Conservation (phyloP, 2,888 invertebrate species). For the Cephus rjabovi region DNA sequence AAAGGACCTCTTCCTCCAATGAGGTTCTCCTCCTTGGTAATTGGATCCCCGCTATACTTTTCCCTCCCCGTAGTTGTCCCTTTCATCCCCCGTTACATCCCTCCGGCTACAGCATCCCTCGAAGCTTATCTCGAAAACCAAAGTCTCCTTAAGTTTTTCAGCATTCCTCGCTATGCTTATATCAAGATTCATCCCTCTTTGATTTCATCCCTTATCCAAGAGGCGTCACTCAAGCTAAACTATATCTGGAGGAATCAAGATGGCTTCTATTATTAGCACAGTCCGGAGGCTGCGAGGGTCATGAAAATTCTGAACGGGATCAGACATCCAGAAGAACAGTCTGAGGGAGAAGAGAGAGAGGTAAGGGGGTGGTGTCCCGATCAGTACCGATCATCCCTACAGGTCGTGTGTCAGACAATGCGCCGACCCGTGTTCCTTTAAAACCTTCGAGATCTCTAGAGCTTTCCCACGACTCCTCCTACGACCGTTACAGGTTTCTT, state of each 20-base stretch:
- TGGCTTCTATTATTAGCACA: not conserved
- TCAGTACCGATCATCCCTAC: not conserved
- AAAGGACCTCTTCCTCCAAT: conserved; percentile 12
- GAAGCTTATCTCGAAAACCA: not conserved
- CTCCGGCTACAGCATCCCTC: not conserved
- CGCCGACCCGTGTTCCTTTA: conserved; percentile 38
- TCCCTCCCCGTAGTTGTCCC: not conserved
- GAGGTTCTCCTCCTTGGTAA: not conserved
- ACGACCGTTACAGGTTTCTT: conserved; percentile 60
- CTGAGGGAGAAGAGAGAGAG: not conserved
- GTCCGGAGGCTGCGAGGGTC: conserved; percentile 12
- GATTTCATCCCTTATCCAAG: not conserved
- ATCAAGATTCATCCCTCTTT: not conserved
- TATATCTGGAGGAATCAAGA: not conserved
- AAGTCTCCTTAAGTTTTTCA: not conserved
- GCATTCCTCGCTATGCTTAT: not conserved
- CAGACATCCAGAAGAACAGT: not conserved
- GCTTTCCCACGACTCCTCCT: conserved; percentile 62
- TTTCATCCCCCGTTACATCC: not conserved
- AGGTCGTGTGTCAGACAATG: conserved; percentile 53
- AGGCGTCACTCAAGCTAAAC: not conserved
- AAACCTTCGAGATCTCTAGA: conserved; percentile 42
- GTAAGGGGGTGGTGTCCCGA: conserved; percentile 10
- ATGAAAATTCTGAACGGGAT: not conserved
- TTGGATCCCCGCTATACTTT: not conserved